Evolutionary conservation across 2,888 invertebrate species (phyloP), one percentile per base, ranked within the genome.

Genomic region (Laothoe populi): DNA sequence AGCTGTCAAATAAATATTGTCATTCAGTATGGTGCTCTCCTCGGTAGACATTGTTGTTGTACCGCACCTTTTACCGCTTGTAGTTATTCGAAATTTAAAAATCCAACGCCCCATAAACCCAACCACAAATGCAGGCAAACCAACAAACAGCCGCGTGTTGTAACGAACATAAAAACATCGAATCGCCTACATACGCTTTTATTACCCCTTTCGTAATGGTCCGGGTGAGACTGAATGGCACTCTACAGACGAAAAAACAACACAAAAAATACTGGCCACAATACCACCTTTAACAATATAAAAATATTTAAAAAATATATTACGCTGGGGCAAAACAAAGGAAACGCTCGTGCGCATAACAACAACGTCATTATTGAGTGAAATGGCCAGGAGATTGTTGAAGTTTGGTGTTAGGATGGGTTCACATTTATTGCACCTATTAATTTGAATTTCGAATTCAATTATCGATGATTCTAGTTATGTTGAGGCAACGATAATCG

Each of bases 311-410:
- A 46, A 53, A 53, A 35, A 19, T 16, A 11, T 19, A 19, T 35
- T 64, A 64, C 60, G 63, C 61, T 68, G 60, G 69, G 63, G 48
- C 63, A 64, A 71, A 75, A 79, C 76, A 79, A 82, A 73, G 72
- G 63, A 66, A 57, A 66, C 77, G 75, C 78, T 71, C 63, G 38
- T 63, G 63, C 68, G 75, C 78, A 78, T 74, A n/a, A 73, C 69
- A 66, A 66, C 60, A 66, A 68, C 64, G 70, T 61, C 64, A 74
- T 76, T 75, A 73, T 64, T 61, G 49, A 19, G 59, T 63, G 64
- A 66, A 73, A 68, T 59, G 65, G 53, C 19, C 23, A 35, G 35
- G 4, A 53, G 35, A 31, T 2, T 31, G 19, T 35, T 10, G 53
- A 35, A 19, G 31, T 23, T 3, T 19, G 35, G 53, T 53, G 31